These are phyloP conservation scores for Nematostella vectensis DNA, from an alignment of 92 coral and sea anemone species.

Conservation along the genomic window DNA sequence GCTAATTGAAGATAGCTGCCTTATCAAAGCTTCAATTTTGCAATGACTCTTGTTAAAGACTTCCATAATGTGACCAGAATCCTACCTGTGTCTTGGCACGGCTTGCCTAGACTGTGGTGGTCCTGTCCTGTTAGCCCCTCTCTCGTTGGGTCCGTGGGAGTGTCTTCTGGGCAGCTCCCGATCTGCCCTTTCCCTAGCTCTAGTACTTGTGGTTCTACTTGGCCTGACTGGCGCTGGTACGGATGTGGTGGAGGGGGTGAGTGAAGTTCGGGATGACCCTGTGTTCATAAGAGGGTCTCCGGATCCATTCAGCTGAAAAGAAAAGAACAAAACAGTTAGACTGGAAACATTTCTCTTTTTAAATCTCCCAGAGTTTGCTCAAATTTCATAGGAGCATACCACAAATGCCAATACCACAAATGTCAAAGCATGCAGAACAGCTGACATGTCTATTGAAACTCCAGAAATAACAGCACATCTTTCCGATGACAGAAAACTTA, in stretches of 20 bases:
- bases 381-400: no score
- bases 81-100: conserved; percentile 23
- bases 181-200: conserved; percentile 63
- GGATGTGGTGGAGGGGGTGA: conserved; percentile 51
- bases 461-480: conserved; percentile 2
- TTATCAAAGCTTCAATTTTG: no score
- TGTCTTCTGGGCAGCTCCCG: conserved; percentile 85
- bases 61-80: no score
- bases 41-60: no score
- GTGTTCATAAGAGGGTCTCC: conserved; percentile 79
- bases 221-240: conserved; percentile 72
- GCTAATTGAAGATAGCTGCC: no score
- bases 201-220: conserved; percentile 51
- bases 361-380: no score
- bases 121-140: conserved; percentile 36
- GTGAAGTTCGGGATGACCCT: conserved; percentile 47
- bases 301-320: conserved; percentile 64
- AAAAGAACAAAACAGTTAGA: background rate
- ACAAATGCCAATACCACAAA: no score
- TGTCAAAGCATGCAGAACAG: no score
- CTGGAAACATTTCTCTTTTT: no score
- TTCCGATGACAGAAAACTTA: no score
- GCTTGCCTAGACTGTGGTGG: conserved; percentile 56
- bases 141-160: conserved; percentile 70
- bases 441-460: no score